Evolutionary conservation across 1,140 invertebrate species (phyloP), one percentile per base, ranked within the genome.

Genomic region (Drosophila ohnishii): DNA sequence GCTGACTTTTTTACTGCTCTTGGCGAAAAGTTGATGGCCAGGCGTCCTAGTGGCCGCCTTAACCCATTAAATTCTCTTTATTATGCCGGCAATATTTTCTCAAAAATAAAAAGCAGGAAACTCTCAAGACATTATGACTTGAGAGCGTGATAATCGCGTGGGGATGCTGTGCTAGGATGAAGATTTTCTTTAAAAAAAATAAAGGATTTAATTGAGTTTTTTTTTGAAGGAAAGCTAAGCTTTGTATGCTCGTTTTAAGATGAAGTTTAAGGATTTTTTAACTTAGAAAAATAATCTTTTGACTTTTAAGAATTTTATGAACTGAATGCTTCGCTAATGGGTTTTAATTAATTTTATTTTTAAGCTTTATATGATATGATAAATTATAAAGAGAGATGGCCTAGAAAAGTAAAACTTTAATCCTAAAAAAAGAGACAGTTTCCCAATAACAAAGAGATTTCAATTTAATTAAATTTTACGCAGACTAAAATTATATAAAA

Each of bases 1-100:
- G 70, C 80, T 70, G 80, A 79, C 79, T 87, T 88, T 87, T 87
- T 87, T 80, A 80, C 84, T 63, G 80, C 85, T 87, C 73, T 88
- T 75, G 80, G 84, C 77, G 62, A 87, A 87, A 84, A 84, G 73
- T 84, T 80, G 76, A 87, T 88, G 75, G 71, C 84, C 69, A 82
- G 70, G 78, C 69, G 78, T 63, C 59, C 80, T 61, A 72, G 76
- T 73, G 57, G 63, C 80, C 80, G 81, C 81, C 72, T 85, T 75
- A 87, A 78, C 83, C 78, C 70, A 85, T 85, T 85, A 85, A 85
- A 85, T 85, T 82, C 74, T 48, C 47, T 78, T 64, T 78, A 86
- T 82, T 85, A 86, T 85, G 58, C 62, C 48, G 57, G 63, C 50
- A 75, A 85, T 81, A 81, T 81, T 76, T 76, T 75, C 47, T 56